phyloP scores from a whole-genome alignment of 2,797 vertebrate genomes.

The Argya squamiceps region DNA sequence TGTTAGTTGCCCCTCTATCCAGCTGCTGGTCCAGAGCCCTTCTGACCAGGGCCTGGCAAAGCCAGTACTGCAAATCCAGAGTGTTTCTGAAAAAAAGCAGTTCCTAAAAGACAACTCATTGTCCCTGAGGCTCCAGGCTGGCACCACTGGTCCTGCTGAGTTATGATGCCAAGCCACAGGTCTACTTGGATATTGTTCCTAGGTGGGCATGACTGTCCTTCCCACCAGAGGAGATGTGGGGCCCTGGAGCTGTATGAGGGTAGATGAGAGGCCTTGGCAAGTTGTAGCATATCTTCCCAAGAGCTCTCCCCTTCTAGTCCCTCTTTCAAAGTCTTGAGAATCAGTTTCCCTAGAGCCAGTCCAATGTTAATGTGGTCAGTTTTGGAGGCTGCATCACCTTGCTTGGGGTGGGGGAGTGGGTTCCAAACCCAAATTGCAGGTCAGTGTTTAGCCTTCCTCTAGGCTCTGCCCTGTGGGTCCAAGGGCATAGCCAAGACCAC shows the following conservation, averaged over 20 bases:
- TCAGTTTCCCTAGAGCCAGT: neutral
- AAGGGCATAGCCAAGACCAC: neutral
- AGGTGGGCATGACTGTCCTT: neutral
- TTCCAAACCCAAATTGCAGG: neutral
- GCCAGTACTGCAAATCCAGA: neutral
- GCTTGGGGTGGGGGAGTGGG: neutral
- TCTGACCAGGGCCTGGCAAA: neutral
- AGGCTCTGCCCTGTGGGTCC: neutral
- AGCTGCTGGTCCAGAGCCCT: neutral
- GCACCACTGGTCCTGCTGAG: neutral
- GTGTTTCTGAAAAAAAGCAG: neutral
- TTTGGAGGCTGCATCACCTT: neutral
- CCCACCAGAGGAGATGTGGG: neutral
- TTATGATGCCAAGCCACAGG: neutral
- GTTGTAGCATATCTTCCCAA: neutral
- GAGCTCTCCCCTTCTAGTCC: neutral
- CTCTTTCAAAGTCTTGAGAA: neutral
- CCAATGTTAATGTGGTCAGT: rapidly evolving
- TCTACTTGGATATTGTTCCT: neutral
- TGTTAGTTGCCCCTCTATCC: neutral
- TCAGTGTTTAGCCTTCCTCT: neutral
- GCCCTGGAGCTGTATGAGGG: neutral
- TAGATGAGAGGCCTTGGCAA: neutral
- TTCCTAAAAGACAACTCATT: neutral
- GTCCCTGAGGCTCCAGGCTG: neutral